phyloP scores from a whole-genome alignment of 1,140 invertebrate species.

The Stenopsyche tienmushanensis region DNA sequence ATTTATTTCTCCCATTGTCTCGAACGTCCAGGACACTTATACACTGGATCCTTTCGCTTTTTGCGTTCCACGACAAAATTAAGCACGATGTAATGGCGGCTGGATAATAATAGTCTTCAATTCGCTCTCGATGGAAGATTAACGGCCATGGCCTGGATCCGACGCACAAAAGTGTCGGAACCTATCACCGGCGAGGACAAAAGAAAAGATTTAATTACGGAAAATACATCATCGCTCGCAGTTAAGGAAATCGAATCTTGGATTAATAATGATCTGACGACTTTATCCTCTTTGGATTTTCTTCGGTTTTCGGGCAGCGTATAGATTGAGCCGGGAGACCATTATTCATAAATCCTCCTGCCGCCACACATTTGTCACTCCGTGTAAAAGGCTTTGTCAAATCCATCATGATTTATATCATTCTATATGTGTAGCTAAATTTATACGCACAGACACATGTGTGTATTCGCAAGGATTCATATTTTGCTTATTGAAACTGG shows the following conservation, averaged over 20 bases:
- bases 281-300: too few species aligned
- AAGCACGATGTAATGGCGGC: constrained; percentile 1
- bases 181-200: neutral
- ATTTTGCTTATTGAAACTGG: too few species aligned
- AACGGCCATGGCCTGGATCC: too few species aligned
- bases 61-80: neutral
- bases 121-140: neutral
- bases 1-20: constrained; percentile 17
- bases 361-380: neutral
- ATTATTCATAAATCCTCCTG: neutral
- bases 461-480: too few species aligned
- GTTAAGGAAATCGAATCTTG: too few species aligned
- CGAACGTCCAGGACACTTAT: neutral
- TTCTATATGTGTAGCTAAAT: too few species aligned
- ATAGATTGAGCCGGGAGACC: neutral
- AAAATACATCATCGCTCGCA: too few species aligned
- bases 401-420: neutral
- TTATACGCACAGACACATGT: too few species aligned
- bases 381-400: neutral
- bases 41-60: neutral
- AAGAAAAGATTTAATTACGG: neutral
- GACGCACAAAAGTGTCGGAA: neutral
- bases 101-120: neutral
- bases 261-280: neutral
- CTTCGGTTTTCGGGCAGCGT: neutral